Base-by-base conservation (phyloP, 2,888 invertebrate species). In the Lordiphosa andalusiaca region DNA sequence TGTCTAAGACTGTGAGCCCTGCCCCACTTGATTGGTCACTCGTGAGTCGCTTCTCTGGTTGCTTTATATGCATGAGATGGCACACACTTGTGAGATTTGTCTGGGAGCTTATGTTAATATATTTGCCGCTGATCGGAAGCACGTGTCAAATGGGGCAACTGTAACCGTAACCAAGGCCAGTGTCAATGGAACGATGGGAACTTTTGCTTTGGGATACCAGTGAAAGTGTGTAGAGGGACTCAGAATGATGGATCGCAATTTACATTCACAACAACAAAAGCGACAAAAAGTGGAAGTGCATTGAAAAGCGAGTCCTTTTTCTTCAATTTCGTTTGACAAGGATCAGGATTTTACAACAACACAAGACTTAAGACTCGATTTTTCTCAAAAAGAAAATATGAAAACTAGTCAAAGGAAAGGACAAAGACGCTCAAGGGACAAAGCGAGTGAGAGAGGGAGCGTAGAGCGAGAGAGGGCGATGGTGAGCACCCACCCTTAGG, bases 141-240 rank as follows among this genome's bases (percentile, higher is more conserved):
- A 88, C 88, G 88, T 87, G 88, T 88, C 88, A 88, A 84, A 83
- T 85, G 12, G 6, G 3, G 3, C 4, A 12, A 9, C 12, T 16
- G 1, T 16, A 16, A 25, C 13, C 13, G 7, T 13, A 25, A 42
- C 9, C 21, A 13, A 25, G 13, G 44, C 42, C 13, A 30, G 42
- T 44, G 30, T 16, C 23, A 30, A 10, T n/a, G n/a, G n/a, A 13
- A 30, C 13, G 16, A 6, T 9, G n/a, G 39, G 16, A 39, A 39
- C 16, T 38, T 38, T 39, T 6, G 19, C 19, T 36, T n/a, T 39
- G 13, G 10, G 36, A 9, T 38, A 13, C 36, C 36, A 62, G 62
- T 64, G 62, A 62, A 64, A 62, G 62, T 62, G n/a, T n/a, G 39
- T 54, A 42, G 25, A 30, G 16, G 19, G 19, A 19, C 19, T 33